Conservation (phyloP, 1,140 invertebrate genomes). For the Cydia strobilella region DNA sequence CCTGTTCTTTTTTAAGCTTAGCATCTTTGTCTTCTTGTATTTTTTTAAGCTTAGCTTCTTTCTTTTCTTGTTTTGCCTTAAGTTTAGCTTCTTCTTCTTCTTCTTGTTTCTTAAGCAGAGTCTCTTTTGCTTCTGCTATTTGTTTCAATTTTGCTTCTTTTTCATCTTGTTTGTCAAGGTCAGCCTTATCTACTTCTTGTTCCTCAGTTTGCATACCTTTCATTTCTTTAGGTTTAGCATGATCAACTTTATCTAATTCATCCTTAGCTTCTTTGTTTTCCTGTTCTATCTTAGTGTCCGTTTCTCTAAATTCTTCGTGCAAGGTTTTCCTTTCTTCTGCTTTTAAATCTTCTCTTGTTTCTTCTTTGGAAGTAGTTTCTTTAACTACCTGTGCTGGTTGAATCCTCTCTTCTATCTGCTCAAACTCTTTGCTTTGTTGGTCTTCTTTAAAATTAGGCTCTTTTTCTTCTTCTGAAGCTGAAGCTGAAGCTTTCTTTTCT, state of each 20-base stretch:
- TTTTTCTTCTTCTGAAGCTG: background rate
- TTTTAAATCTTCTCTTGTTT: background rate
- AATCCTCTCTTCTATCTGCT: background rate
- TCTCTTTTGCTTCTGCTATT: conserved; percentile 9
- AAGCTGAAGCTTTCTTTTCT: background rate
- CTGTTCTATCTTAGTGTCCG: background rate
- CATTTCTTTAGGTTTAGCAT: background rate
- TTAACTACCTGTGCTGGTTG: background rate
- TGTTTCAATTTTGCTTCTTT: background rate
- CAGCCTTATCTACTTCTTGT: background rate
- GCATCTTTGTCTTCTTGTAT: conserved; percentile 24
- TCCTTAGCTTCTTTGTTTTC: background rate
- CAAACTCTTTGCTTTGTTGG: background rate
- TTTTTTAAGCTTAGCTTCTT: conserved; percentile 20
- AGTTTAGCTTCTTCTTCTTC: background rate
- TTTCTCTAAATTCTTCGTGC: background rate
- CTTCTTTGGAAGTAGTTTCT: background rate
- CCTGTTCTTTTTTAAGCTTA: conserved; percentile 1
- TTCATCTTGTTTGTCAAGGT: background rate
- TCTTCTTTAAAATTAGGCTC: background rate
- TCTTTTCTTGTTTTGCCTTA: conserved; percentile 1
- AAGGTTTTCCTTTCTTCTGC: background rate
- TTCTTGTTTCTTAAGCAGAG: conserved; percentile 3
- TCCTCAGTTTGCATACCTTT: background rate
- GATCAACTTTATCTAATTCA: background rate